A percentile compares a stretch with the other conserved stretches of the same genome.
These are phyloP conservation scores for Phodopus roborovskii DNA, from an alignment of 2,113 vertebrate species.

Conservation along the genomic window DNA sequence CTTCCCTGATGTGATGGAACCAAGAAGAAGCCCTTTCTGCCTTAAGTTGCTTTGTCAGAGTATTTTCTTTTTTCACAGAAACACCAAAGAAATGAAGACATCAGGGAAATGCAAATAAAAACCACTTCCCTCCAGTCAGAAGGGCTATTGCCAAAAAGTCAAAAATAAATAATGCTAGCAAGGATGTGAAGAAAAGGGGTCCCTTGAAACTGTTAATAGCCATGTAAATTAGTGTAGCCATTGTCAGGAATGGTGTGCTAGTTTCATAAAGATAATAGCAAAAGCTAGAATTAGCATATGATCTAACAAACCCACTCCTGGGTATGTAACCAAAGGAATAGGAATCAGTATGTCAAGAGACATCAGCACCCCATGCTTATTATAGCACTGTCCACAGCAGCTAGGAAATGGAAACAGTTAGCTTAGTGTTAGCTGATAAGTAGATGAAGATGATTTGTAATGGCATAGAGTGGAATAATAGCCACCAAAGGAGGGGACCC, in stretches of 20 bases:
- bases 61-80: background rate
- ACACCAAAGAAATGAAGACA: background rate
- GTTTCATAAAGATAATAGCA: background rate
- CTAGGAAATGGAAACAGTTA: background rate
- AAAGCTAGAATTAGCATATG: background rate
- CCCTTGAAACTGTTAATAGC: background rate
- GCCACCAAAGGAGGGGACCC: background rate
- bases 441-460: background rate
- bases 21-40: background rate
- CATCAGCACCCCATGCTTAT: too few species aligned
- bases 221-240: background rate
- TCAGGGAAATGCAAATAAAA: background rate
- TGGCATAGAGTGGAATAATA: background rate
- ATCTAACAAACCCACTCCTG: background rate
- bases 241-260: background rate
- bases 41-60: background rate
- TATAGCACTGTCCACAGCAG: background rate
- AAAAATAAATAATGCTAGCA: background rate
- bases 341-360: background rate
- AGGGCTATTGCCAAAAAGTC: background rate
- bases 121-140: background rate
- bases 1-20: background rate
- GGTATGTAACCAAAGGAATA: background rate
- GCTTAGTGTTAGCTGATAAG: background rate
- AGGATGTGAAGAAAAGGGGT: background rate